Percentiles rank a stretch among this genome's conserved stretches.
These are phyloP conservation scores for Drosophila neocordata DNA, from an alignment of 1,140 invertebrate species.

Conservation along the genomic window DNA sequence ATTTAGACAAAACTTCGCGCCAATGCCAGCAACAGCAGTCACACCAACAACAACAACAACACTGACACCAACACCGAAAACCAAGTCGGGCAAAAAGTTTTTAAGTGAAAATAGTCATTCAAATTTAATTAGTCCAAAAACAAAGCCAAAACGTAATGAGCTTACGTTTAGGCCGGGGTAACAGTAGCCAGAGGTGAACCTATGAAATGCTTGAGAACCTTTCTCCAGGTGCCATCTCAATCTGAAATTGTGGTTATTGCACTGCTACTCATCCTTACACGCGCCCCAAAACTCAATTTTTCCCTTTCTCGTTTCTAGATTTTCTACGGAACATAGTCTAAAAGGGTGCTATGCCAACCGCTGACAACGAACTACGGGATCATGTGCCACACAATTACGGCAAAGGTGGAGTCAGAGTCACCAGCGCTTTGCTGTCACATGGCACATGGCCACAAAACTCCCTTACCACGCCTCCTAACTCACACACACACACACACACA, in stretches of 20 bases:
- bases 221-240: slow-evolving; percentile 61
- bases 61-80: slow-evolving; percentile 30
- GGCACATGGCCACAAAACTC: slow-evolving; percentile 73
- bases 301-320: neutral
- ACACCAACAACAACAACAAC: slow-evolving; percentile 19
- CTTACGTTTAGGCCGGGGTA: slow-evolving; percentile 62
- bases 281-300: too few relatives aligned
- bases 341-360: slow-evolving; percentile 57
- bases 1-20: slow-evolving; percentile 59
- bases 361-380: slow-evolving; percentile 45
- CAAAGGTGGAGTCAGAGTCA: slow-evolving; percentile 69
- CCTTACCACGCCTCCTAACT: slow-evolving; percentile 36
- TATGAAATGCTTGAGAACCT: slow-evolving; percentile 37
- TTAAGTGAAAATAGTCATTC: slow-evolving; percentile 82
- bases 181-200: neutral
- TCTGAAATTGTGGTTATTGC: slow-evolving; percentile 77
- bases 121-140: slow-evolving; percentile 81
- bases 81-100: slow-evolving; percentile 66
- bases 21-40: slow-evolving; percentile 25
- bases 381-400: slow-evolving; percentile 77
- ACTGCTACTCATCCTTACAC: slow-evolving; percentile 23
- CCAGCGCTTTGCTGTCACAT: slow-evolving; percentile 73
- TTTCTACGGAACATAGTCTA: slow-evolving; percentile 13
- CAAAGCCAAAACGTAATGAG: slow-evolving; percentile 80
- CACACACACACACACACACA: slow-evolving; percentile 26